Conservation (phyloP, 2,797 vertebrate genomes). For the Alauda arvensis region DNA sequence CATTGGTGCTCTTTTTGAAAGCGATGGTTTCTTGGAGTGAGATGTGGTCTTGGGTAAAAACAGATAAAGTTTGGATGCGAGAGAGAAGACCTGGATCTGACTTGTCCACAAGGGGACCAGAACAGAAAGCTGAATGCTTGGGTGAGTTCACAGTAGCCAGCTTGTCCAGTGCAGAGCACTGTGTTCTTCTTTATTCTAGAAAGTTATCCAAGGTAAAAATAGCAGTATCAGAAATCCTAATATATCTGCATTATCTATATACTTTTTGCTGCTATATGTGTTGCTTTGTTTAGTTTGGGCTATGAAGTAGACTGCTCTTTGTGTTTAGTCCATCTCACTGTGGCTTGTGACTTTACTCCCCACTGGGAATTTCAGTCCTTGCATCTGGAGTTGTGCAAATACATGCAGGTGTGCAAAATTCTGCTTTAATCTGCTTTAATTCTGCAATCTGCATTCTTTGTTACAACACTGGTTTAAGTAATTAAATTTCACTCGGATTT, state of each 20-base stretch:
- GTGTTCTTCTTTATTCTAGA: not conserved
- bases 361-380: not conserved
- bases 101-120: not conserved
- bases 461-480: not conserved
- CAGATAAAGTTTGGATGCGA: not conserved
- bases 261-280: not conserved
- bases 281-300: not conserved
- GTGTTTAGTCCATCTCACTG: not conserved
- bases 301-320: not conserved
- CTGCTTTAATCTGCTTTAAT: not conserved
- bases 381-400: not conserved
- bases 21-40: not conserved
- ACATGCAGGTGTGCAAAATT: accelerated
- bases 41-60: not conserved
- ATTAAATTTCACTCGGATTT: not conserved
- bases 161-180: not conserved
- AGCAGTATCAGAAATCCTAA: not conserved
- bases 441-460: not conserved
- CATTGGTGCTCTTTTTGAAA: not conserved
- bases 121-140: slow-evolving; percentile 6
- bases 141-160: not conserved
- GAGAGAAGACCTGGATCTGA: slow-evolving; percentile 24
- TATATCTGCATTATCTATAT: not conserved
- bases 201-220: not conserved
- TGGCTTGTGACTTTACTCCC: not conserved